Percentiles rank a stretch among this genome's conserved stretches.
Evolutionary conservation across 2,113 vertebrate genomes (phyloP).

Genomic region (Phalacrocorax brasilianus): DNA sequence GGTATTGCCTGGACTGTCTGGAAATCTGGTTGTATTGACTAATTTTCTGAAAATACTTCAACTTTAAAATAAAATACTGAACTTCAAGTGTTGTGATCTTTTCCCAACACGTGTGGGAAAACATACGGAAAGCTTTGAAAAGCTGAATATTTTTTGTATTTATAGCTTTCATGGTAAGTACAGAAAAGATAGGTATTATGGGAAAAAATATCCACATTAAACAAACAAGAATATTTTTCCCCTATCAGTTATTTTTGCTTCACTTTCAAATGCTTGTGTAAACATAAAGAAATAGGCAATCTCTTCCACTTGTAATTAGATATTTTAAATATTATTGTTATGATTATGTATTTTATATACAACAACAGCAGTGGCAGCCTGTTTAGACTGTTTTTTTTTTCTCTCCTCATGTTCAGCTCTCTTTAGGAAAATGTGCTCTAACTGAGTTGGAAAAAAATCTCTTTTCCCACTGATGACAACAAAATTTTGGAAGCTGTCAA

Average conservation of each 20-base stretch:
- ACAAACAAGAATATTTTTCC: not conserved
- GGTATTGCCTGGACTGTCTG: not conserved
- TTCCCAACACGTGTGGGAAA: not conserved
- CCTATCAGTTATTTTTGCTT: not conserved
- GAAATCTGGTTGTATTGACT: not conserved
- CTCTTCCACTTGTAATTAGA: not conserved
- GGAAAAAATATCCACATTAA: not conserved
- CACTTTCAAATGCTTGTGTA: not conserved
- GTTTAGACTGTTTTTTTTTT: not conserved
- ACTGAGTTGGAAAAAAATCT: not conserved
- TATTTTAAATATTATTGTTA: slow-evolving; percentile 1
- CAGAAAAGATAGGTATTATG: not conserved
- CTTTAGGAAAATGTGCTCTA: not conserved
- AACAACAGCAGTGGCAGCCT: not conserved
- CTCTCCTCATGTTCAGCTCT: not conserved
- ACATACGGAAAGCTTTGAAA: not conserved
- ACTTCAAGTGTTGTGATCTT: not conserved
- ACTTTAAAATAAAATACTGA: not conserved
- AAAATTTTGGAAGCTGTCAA: not conserved
- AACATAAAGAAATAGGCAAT: not conserved
- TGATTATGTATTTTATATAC: not conserved
- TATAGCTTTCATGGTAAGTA: not conserved
- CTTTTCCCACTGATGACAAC: not conserved
- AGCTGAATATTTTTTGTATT: not conserved
- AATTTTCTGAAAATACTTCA: not conserved